Evolutionary conservation across 2,113 vertebrate genomes (phyloP).

Genomic region (Smithornis capensis): DNA sequence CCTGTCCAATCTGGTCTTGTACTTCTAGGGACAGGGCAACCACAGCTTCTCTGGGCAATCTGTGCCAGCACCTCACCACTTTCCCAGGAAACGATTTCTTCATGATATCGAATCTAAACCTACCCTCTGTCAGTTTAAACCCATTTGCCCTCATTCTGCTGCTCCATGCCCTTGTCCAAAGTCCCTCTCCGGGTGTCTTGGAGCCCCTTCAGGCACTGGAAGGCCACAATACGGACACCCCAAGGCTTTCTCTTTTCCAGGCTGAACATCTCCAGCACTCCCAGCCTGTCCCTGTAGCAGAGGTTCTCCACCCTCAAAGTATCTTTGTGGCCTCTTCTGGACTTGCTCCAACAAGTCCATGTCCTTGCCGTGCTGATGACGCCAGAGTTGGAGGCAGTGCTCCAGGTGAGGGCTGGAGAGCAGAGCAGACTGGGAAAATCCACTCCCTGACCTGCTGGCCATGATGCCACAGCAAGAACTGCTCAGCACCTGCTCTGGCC

Average conservation of each 20-base stretch:
- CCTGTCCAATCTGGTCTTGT: accelerated
- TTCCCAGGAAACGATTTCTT: background rate
- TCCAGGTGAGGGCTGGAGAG: background rate
- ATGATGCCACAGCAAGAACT: background rate
- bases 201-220: background rate
- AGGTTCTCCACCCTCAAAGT: background rate
- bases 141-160: background rate
- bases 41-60: background rate
- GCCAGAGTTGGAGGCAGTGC: background rate
- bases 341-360: accelerated
- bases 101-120: too few species aligned
- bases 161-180: background rate
- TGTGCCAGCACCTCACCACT: background rate
- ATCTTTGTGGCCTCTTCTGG: accelerated
- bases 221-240: too few species aligned
- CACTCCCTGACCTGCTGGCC: background rate
- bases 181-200: background rate
- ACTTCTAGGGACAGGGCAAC: background rate
- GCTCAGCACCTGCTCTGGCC: background rate
- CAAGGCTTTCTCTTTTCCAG: background rate
- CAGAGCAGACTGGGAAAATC: background rate
- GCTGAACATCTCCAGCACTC: background rate
- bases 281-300: background rate
- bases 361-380: background rate
- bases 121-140: background rate